Evolutionary conservation across 2,888 invertebrate species (phyloP).

Genomic region (Timema cristinae): DNA sequence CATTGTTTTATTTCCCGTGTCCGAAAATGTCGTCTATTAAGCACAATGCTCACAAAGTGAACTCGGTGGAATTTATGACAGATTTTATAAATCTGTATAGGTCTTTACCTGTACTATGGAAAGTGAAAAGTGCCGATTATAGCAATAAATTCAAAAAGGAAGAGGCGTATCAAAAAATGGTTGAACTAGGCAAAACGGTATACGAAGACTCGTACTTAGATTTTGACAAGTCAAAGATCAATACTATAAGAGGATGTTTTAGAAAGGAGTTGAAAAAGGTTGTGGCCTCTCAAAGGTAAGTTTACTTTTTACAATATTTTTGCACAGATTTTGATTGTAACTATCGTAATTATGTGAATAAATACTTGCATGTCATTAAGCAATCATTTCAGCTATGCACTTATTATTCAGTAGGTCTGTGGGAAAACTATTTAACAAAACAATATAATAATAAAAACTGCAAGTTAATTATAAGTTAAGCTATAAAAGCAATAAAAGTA

Average conservation of each 20-base stretch:
- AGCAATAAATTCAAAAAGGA: neutral
- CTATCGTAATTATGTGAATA: neutral
- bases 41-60: no score
- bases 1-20: no score
- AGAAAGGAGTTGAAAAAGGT: constrained; percentile 6
- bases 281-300: neutral
- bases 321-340: neutral
- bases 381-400: no score
- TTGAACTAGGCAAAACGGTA: neutral
- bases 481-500: neutral
- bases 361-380: neutral
- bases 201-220: neutral
- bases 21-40: no score
- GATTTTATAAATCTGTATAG: neutral
- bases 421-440: neutral
- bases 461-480: no score
- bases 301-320: neutral
- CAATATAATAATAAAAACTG: neutral
- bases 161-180: constrained; percentile 7
- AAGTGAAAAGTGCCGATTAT: neutral
- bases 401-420: no score
- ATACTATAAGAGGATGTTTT: neutral
- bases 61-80: neutral
- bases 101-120: neutral
- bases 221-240: neutral